Conservation (phyloP, 2,888 invertebrate species). For the Drosophila pegasa region DNA sequence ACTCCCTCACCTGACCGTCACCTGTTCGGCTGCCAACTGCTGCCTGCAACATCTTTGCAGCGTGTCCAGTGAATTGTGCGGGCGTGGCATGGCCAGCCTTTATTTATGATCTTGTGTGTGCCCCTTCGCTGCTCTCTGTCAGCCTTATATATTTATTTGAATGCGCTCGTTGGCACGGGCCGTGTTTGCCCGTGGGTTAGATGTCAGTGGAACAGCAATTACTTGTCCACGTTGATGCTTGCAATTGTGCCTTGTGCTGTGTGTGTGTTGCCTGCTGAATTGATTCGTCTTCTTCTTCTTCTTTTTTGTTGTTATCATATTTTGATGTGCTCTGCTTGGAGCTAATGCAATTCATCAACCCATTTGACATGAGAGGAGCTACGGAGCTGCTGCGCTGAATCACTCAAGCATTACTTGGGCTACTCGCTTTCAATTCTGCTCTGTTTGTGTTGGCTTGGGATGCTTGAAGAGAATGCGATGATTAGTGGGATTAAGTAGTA, state of each 20-base stretch:
- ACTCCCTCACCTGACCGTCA: background rate
- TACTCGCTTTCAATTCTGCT: constrained; percentile 4
- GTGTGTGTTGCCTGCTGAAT: constrained; percentile 1
- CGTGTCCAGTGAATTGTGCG: constrained; percentile 31
- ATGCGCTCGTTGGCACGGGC: constrained; percentile 52
- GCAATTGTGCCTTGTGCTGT: constrained; percentile 4
- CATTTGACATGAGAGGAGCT: background rate
- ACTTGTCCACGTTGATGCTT: constrained; percentile 11
- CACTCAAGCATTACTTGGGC: background rate
- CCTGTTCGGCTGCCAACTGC: background rate
- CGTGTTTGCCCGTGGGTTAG: constrained; percentile 51
- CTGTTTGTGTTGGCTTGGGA: background rate
- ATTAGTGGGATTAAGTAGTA: background rate
- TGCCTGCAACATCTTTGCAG: constrained; percentile 27
- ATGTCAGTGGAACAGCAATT: constrained; percentile 69
- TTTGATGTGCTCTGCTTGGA: constrained; percentile 9
- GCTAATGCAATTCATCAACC: constrained; percentile 1
- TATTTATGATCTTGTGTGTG: constrained; percentile 57
- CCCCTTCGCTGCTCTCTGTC: constrained; percentile 21
- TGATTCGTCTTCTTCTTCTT: too few relatives aligned
- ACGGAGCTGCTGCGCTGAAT: background rate
- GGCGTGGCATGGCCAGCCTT: constrained; percentile 49
- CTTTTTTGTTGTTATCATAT: background rate
- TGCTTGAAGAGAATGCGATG: background rate
- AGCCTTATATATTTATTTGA: constrained; percentile 45